Base-by-base conservation (phyloP, 2,888 invertebrate genomes). In the Habroteleia sp. region DNA sequence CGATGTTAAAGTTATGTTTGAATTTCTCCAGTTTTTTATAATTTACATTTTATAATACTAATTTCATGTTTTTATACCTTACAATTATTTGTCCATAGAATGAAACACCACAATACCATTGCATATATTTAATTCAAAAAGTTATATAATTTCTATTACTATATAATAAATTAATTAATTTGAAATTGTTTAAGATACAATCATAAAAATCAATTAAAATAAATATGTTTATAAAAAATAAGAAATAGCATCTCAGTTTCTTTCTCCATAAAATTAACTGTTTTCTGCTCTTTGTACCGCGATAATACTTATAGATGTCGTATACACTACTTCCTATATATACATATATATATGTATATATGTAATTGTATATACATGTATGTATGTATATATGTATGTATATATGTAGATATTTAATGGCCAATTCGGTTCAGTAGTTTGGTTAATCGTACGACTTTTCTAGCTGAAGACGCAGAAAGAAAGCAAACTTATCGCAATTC, bases 211-310 rank as follows among this genome's bases (percentile, higher is more conserved):
- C n/a, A 20, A 20, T 20, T 20, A 29, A 2, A 29, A 29, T 7
- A 5, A 29, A 29, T 5, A 29, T 7, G 4, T 1, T 3, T 2
- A 5, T 20, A 20, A 20, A 20, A 20, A 20, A 20, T 20, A 20
- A 20, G 41, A 42, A 33, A 6, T 35, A 39, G 35, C 77, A 73
- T 75, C 78, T 78, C 77, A 76, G 77, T 76, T 77, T 74, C 69
- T 77, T 75, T 48, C 62, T 71, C 66, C 66, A 77, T 42, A 65
- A 72, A 62, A 77, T 77, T 77, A 77, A 82, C 75, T 80, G 78
- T 83, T 80, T 82, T 81, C 79, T 79, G 81, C 77, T 82, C 79
- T 82, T 83, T 81, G 76, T 82, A 83, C 78, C 82, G 79, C 77
- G 78, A 81, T 79, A n/a, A n/a, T 81, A 81, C 76, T 79, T 74